A percentile compares a stretch with the other conserved stretches of the same genome.
Conservation (phyloP, 2,888 invertebrate genomes). For the Chymomyza caudatula region DNA sequence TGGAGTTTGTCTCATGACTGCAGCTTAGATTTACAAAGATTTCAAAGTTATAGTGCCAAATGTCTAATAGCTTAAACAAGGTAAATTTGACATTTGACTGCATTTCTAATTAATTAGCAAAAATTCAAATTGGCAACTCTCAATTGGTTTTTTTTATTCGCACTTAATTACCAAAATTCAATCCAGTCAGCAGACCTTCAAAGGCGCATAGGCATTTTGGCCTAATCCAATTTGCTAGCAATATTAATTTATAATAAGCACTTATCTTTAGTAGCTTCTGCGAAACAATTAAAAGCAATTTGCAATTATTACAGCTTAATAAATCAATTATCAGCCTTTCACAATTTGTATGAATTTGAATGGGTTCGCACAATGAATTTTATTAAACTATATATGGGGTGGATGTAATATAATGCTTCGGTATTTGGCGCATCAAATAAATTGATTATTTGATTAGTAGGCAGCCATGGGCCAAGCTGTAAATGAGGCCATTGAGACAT, state of each 20-base stretch:
- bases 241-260: background rate
- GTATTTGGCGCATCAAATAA: constrained; percentile 49
- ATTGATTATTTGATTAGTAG: constrained; percentile 57
- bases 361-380: background rate
- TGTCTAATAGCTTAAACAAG: too few relatives aligned
- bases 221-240: background rate
- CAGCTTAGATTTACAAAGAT: too few relatives aligned
- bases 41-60: too few relatives aligned
- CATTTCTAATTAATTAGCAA: too few relatives aligned
- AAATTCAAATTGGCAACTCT: too few relatives aligned
- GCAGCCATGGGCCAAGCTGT: constrained; percentile 9
- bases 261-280: constrained; percentile 17
- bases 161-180: too few relatives aligned
- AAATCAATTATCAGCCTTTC: constrained; percentile 53
- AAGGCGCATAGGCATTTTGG: too few relatives aligned
- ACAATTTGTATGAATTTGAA: background rate
- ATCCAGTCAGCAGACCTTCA: too few relatives aligned
- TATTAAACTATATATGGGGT: background rate
- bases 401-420: background rate
- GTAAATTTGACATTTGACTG: too few relatives aligned
- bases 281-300: constrained; percentile 59
- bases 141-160: too few relatives aligned
- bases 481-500: constrained; percentile 15
- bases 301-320: constrained; percentile 55
- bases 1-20: too few relatives aligned